Base-by-base conservation (phyloP, 2,888 invertebrate species). In the Ectemnius continuus region DNA sequence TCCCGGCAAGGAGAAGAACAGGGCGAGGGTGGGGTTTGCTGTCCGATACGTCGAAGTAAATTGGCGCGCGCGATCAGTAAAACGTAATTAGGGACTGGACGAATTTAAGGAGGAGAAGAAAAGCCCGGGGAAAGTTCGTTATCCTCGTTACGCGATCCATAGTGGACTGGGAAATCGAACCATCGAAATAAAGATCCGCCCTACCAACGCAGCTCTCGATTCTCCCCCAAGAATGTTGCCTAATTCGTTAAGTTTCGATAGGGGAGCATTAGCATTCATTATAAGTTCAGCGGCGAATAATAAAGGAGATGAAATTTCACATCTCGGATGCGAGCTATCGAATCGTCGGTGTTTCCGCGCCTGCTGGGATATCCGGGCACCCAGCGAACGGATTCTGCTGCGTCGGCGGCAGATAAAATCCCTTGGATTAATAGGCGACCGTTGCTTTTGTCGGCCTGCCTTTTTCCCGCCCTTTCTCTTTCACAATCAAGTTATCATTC, bases 351-450 rank as follows among this genome's bases (percentile, higher is more conserved):
- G 61, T 75, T 65, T 69, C 60, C 63, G 63, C 46, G 16, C 14
- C 36, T 36, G 36, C 36, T 11, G 8, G 57, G 57, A 65, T 6
- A 66, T 61, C 36, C 66, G 47, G 59, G 47, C 14, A 36, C 14
- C 20, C 18, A 23, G 48, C 16, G 28, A 48, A n/a, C 26, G 8
- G 62, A 23, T 78, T 69, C 71, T 62, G 82, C 80, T 70, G 65
- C 75, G 81, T 81, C 75, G 74, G 75, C 75, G 57, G 79, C 73
- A 83, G 81, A 85, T 84, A 80, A 85, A 86, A 83, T 83, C 80
- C 78, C 61, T 73, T 78, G 79, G 80, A 86, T 86, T 84, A 86
- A 86, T 83, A 83, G 82, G 68, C 36, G 36, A 8, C 36, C 36
- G 36, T 36, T 36, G 36, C 36, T 36, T 36, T 36, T 36, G 36